Evolutionary conservation across 2,888 invertebrate genomes (phyloP).

Genomic region (Bruchidius siliquastri): DNA sequence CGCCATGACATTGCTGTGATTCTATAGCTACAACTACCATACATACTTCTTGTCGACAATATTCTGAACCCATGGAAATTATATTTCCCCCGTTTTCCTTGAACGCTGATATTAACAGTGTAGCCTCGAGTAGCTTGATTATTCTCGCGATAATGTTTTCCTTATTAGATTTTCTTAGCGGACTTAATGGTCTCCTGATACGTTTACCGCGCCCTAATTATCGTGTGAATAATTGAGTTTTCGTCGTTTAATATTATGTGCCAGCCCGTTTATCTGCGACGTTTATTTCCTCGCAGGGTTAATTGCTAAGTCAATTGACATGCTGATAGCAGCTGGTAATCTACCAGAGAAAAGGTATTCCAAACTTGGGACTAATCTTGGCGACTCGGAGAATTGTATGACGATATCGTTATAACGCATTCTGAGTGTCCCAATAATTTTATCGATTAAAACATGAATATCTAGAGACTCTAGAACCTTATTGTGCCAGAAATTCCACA

Average conservation of each 20-base stretch:
- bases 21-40: neutral
- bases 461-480: no score
- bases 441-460: no score
- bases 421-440: no score
- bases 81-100: neutral
- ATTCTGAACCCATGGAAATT: neutral
- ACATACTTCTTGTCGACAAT: neutral
- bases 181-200: conserved; percentile 38
- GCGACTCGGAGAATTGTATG: neutral
- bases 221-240: conserved; percentile 39
- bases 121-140: conserved; percentile 29
- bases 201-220: conserved; percentile 37
- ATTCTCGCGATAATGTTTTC: conserved; percentile 36
- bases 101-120: conserved; percentile 14
- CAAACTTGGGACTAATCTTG: neutral
- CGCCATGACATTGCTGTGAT: no score
- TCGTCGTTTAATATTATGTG: conserved; percentile 36
- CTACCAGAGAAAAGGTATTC: neutral
- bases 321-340: neutral
- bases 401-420: no score
- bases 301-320: neutral
- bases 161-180: conserved; percentile 40
- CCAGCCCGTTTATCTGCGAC: neutral
- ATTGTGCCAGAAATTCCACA: no score
- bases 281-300: neutral